Conservation (phyloP, 1,140 invertebrate genomes). For the Mesaphorura yosii region DNA sequence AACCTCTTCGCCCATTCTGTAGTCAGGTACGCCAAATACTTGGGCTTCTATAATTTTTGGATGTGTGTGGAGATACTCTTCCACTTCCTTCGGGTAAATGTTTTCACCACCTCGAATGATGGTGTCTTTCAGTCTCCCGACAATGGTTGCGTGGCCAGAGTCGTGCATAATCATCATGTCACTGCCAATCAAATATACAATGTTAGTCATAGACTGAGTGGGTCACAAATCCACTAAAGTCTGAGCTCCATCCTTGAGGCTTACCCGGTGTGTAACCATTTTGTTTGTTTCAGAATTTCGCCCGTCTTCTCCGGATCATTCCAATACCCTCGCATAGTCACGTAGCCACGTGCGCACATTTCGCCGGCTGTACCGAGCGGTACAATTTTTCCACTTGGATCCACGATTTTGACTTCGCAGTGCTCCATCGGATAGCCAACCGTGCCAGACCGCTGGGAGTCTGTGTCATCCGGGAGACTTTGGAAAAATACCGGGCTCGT, state of each 20-base stretch:
- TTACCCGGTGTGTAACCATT: conserved; percentile 87
- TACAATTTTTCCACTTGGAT: conserved; percentile 20
- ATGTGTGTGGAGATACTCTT: conserved; percentile 49
- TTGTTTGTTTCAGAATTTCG: conserved; percentile 50
- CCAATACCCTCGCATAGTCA: conserved; percentile 50
- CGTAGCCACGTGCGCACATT: conserved; percentile 46
- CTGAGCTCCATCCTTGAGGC: not conserved
- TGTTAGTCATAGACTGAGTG: too few species aligned
- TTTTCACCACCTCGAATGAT: conserved; percentile 58
- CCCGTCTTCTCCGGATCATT: conserved; percentile 45
- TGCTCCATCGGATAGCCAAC: conserved; percentile 27
- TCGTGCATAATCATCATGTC: conserved; percentile 47
- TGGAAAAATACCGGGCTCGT: conserved; percentile 21
- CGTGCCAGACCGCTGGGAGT: conserved; percentile 10
- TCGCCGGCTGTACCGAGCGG: conserved; percentile 39
- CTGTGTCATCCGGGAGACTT: conserved; percentile 18
- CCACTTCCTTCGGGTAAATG: conserved; percentile 51
- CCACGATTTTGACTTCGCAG: conserved; percentile 28
- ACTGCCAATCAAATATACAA: conserved; percentile 33
- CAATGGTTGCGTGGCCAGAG: conserved; percentile 46
- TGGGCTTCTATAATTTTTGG: conserved; percentile 46
- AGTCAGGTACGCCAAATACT: conserved; percentile 51
- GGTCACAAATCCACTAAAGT: not conserved
- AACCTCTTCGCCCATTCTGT: conserved; percentile 49
- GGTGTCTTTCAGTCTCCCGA: conserved; percentile 52